Conservation (phyloP, 2,888 invertebrate species). For the Tortrix viridana region DNA sequence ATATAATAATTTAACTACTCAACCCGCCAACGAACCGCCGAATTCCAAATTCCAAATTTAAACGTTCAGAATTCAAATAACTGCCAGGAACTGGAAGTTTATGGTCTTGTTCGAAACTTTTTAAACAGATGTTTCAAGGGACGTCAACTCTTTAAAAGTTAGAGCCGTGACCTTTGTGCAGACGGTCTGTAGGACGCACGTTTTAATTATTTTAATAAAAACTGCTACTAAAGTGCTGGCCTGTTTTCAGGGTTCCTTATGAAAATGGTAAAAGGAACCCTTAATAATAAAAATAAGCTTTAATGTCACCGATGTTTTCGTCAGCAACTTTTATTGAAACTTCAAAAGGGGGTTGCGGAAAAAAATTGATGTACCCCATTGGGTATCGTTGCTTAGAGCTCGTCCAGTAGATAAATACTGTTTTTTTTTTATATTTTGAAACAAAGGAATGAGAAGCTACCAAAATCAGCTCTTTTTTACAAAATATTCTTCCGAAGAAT, state of each 20-base stretch:
- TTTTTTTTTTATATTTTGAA: too few relatives aligned
- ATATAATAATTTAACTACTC: conserved; percentile 12
- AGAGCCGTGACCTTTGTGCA: conserved; percentile 5
- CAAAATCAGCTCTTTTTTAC: too few relatives aligned
- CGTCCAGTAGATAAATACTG: too few relatives aligned
- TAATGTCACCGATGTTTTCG: too few relatives aligned
- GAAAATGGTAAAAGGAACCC: too few relatives aligned
- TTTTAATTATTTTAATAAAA: conserved; percentile 5
- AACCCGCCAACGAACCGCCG: conserved; percentile 13
- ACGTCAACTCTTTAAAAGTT: conserved; percentile 33
- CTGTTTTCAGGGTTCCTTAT: background rate
- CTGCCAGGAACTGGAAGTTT: conserved; percentile 21
- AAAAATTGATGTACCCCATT: too few relatives aligned
- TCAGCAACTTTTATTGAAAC: too few relatives aligned
- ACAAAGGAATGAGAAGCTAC: too few relatives aligned
- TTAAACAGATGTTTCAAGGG: conserved; percentile 36
- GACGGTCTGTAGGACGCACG: conserved; percentile 1
- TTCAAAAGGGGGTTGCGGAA: too few relatives aligned
- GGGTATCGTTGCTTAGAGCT: too few relatives aligned
- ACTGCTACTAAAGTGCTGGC: background rate
- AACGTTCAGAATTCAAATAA: conserved; percentile 31
- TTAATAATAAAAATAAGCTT: too few relatives aligned
- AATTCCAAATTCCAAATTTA: conserved; percentile 17
- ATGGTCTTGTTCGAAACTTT: conserved; percentile 31
- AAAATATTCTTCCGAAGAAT: too few relatives aligned